A percentile compares a stretch with the other conserved stretches of the same genome.
phyloP scores from a whole-genome alignment of 2,888 invertebrate genomes.

The Choristoneura rosaceana region DNA sequence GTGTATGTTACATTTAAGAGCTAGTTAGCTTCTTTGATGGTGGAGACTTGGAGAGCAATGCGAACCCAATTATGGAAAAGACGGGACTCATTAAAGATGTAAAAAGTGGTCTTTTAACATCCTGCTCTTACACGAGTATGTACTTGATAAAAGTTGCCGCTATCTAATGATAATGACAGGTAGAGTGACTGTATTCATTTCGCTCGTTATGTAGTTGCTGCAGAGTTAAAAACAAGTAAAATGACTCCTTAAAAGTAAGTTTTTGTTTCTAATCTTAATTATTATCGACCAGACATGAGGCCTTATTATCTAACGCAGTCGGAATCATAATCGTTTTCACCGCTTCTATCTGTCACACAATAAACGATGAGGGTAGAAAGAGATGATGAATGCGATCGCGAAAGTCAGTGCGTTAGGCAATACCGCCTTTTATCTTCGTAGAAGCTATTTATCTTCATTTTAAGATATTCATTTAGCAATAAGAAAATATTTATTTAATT shows the following conservation, averaged over 20 bases:
- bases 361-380: too few relatives aligned
- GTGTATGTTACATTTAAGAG: slow-evolving; percentile 22
- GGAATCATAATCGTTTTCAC: too few relatives aligned
- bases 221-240: background rate
- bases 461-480: too few relatives aligned
- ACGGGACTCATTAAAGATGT: slow-evolving; percentile 46
- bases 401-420: too few relatives aligned
- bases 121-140: slow-evolving; percentile 32
- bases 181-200: background rate
- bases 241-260: background rate
- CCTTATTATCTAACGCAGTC: too few relatives aligned
- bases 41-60: slow-evolving; percentile 36
- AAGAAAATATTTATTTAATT: background rate
- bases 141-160: background rate
- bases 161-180: background rate
- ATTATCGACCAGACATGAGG: background rate
- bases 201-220: background rate
- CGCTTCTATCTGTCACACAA: too few relatives aligned
- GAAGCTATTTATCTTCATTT: background rate
- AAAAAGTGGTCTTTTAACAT: slow-evolving; percentile 46
- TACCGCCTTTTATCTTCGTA: background rate
- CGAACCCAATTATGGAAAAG: slow-evolving; percentile 47
- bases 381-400: too few relatives aligned
- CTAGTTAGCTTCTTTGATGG: slow-evolving; percentile 18
- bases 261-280: background rate